phyloP scores from a whole-genome alignment of 2,888 invertebrate genomes.

The Ormia ochracea region DNA sequence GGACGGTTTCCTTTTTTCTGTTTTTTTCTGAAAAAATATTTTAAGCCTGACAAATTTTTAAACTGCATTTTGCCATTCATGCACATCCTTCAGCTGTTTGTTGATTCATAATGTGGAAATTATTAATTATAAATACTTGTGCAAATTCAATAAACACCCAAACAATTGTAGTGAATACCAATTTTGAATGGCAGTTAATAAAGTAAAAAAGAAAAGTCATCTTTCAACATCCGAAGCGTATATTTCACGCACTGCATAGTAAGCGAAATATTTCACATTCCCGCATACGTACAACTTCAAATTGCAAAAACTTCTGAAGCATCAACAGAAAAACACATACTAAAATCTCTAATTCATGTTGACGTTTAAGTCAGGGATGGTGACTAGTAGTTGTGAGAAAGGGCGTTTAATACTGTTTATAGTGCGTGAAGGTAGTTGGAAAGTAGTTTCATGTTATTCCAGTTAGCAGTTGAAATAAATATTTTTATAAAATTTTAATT shows the following conservation, averaged over 20 bases:
- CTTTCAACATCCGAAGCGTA: constrained; percentile 67
- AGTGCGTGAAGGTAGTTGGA: no score
- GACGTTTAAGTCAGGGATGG: background rate
- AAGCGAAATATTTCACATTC: constrained; percentile 70
- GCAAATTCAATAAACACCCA: constrained; percentile 62
- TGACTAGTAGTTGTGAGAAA: no score
- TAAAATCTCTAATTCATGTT: background rate
- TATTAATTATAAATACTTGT: constrained; percentile 60
- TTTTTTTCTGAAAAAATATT: background rate
- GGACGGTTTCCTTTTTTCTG: background rate
- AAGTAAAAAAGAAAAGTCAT: constrained; percentile 24
- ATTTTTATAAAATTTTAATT: no score
- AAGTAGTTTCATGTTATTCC: no score
- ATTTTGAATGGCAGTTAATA: constrained; percentile 5
- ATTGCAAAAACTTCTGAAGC: constrained; percentile 46
- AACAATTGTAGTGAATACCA: constrained; percentile 40
- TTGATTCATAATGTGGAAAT: constrained; percentile 39
- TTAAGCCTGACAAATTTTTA: background rate
- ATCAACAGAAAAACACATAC: background rate
- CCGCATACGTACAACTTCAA: constrained; percentile 25
- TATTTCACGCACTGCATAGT: constrained; percentile 72
- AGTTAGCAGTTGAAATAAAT: no score
- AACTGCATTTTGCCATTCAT: constrained; percentile 14
- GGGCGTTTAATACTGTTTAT: no score
- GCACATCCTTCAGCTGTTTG: constrained; percentile 30